phyloP scores from a whole-genome alignment of 2,888 invertebrate genomes.

The Megamerina dolium region DNA sequence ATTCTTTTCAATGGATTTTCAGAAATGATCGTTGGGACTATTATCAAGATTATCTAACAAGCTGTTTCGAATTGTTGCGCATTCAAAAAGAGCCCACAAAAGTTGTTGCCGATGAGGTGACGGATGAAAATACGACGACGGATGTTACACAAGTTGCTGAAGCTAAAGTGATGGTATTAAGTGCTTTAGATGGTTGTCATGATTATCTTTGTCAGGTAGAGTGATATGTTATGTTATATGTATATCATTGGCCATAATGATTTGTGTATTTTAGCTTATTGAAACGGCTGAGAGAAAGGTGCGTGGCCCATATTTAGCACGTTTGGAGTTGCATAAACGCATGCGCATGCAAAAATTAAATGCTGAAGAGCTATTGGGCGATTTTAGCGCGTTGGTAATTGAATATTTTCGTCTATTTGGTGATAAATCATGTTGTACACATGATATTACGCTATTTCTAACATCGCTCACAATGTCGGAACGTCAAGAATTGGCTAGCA shows the following conservation, averaged over 20 bases:
- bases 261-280: conserved; percentile 47
- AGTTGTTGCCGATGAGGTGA: conserved; percentile 16
- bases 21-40: conserved; percentile 67
- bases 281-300: conserved; percentile 54
- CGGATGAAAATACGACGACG: no score
- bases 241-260: background rate
- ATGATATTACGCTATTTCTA: conserved; percentile 73
- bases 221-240: background rate
- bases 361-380: conserved; percentile 55
- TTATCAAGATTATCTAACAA: conserved; percentile 65
- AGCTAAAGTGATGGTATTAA: conserved; percentile 13
- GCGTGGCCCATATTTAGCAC: conserved; percentile 78
- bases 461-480: conserved; percentile 56
- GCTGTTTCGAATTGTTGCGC: conserved; percentile 60
- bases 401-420: conserved; percentile 77
- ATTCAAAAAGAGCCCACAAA: conserved; percentile 5
- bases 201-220: conserved; percentile 41
- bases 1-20: background rate
- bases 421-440: conserved; percentile 78
- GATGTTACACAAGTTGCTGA: conserved; percentile 18
- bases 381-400: conserved; percentile 63
- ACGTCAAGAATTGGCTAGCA: conserved; percentile 56
- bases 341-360: conserved; percentile 54
- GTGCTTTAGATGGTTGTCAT: conserved; percentile 36
- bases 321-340: conserved; percentile 67